A percentile compares a stretch with the other conserved stretches of the same genome.
Evolutionary conservation across 2,888 invertebrate genomes (phyloP).

Genomic region (Globia sparganii): DNA sequence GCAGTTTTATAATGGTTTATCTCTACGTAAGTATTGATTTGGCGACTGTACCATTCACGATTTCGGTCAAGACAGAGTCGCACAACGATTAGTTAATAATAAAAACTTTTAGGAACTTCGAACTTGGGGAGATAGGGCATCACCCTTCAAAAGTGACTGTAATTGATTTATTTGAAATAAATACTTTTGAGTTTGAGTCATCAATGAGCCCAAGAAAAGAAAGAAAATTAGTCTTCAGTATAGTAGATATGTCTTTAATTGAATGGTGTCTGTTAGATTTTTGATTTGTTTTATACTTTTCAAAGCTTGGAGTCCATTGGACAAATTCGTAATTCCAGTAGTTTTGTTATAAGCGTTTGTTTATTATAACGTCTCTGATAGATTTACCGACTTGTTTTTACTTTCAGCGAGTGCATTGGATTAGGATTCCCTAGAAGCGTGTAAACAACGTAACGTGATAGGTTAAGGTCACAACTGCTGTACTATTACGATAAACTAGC

Average conservation of each 20-base stretch:
- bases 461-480: neutral
- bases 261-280: neutral
- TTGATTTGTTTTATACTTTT: neutral
- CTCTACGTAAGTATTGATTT: no score
- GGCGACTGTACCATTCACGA: no score
- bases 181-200: no score
- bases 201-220: neutral
- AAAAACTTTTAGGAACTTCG: no score
- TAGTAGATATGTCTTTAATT: neutral
- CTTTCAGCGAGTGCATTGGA: slow-evolving; percentile 2
- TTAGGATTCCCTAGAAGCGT: slow-evolving; percentile 8
- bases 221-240: neutral
- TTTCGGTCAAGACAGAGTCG: no score
- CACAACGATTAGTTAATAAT: no score
- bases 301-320: neutral
- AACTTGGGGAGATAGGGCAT: no score
- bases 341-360: neutral
- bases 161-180: no score
- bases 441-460: neutral
- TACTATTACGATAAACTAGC: neutral
- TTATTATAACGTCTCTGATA: neutral
- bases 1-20: no score
- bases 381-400: neutral
- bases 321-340: neutral
- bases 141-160: no score